Evolutionary conservation across 2,113 vertebrate species (phyloP), one percentile per base, ranked within the genome.

Genomic region (Kryptolebias marmoratus): DNA sequence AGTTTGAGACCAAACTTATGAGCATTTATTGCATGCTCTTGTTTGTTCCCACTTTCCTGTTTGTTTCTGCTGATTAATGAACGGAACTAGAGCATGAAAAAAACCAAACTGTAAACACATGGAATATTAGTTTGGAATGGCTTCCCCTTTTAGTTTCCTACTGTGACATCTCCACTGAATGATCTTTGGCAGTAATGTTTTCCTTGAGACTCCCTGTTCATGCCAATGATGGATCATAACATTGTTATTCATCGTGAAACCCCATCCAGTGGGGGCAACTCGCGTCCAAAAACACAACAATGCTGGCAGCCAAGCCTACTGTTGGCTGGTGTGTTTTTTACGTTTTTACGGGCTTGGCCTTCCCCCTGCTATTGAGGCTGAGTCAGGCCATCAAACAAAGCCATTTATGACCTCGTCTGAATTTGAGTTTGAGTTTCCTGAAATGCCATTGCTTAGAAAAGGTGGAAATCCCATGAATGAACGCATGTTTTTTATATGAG

Each of bases 361-460:
- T 94, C 91, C 91, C 89, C 85, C 87, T 88, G 87, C 92, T 94
- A 92, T 91, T 91, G 91, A 93, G 88, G 87, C 87, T 93, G 94
- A 94, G 78, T 84, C 89, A 89, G 89, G 83, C 93, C 86, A 93
- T 94, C 93, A 94, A 94, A 92, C 93, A 91, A 89, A 84, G 86
- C 85, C 89, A 94, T 94, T 94, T 94, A 94, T 77, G 87, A 84
- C 89, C 89, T 70, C 27, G 89, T 84, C 91, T 92, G 93, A 86
- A 92, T 93, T 93, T 94, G 93, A 94, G 93, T 93, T 94, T 94
- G 93, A 89, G 90, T 75, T 90, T 89, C 77, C 84, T 91, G 85
- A 92, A 92, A 93, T 81, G 79, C 86, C 86, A 87, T 85, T 75
- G 82, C 89, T 79, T 58, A 85, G 75, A 88, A 90, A 87, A 84